These are phyloP conservation scores for Rhynchotus rufescens DNA, from an alignment of 2,797 vertebrate genomes.

Conservation along the genomic window DNA sequence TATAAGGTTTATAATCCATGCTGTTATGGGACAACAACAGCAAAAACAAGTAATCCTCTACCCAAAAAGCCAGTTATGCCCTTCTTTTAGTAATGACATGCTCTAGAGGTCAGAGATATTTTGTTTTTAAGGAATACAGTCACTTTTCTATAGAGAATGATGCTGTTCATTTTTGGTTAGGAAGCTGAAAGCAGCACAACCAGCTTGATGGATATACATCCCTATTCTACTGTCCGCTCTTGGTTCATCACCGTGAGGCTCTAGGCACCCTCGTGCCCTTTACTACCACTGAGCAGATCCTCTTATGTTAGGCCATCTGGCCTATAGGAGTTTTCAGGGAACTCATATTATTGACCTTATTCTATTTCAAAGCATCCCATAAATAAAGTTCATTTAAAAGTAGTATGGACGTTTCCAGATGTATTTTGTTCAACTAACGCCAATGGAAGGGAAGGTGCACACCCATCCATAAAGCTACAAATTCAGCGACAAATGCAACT, in stretches of 20 bases:
- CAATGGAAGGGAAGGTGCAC: neutral
- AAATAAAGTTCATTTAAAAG: neutral
- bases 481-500: neutral
- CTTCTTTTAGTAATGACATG: slow-evolving; percentile 26
- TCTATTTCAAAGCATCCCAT: neutral
- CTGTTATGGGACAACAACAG: slow-evolving; percentile 13
- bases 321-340: neutral
- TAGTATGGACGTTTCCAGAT: neutral
- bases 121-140: neutral
- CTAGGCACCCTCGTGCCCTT: neutral
- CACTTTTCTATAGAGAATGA: neutral
- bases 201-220: neutral
- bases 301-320: neutral
- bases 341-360: neutral
- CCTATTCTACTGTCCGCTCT: accelerated
- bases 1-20: slow-evolving; percentile 49
- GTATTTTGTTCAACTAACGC: neutral
- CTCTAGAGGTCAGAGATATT: slow-evolving; percentile 31
- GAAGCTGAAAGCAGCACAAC: neutral
- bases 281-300: neutral
- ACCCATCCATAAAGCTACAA: neutral
- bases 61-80: slow-evolving; percentile 37
- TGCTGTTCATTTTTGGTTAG: neutral
- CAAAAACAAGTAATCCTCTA: slow-evolving; percentile 23
- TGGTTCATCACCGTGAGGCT: neutral